Evolutionary conservation across 2,797 vertebrate species (phyloP), one percentile per base, ranked within the genome.

Genomic region (Glyptemys insculpta): DNA sequence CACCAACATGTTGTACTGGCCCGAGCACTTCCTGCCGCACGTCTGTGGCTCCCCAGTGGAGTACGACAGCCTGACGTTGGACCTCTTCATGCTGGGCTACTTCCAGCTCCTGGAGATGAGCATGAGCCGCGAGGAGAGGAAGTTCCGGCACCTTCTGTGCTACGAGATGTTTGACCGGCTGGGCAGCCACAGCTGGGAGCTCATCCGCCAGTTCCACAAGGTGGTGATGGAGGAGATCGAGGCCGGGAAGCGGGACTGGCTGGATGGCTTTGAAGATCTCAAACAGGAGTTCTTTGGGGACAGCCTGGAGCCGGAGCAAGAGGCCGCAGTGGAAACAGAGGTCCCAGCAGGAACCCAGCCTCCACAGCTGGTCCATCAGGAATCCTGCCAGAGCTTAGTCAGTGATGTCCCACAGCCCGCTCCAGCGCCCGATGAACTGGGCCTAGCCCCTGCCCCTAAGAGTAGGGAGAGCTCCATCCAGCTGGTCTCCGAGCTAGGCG

Each of bases 21-120:
- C 99, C 0, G 98, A 99, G 94, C 99, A 99, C 93, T 99, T 99
- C 96, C 96, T 99, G 95, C 99, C 99, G 3, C 98, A 99, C 9
- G 97, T 99, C 5, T 98, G 98, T 0, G 99, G 99, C 3, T 96
- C 98, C 0, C 99, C 99, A 1, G 98, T 99, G 87, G 96, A 96
- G 62, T 99, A 99, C 0, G 98, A 99, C 95, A 99, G 98, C 96
- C 98, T 99, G 83, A 99, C 99, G 0, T 98, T 99, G 2, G 99
- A 99, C 97, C 99, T 99, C 79, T 99, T 99, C 97, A 99, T 99
- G 99, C 98, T 99, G 29, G 99, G 99, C 91, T 99, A 99, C 97
- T 99, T 99, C 97, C 99, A 99, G 98, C 98, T 99, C 82, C 98
- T 99, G 47, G 99, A 99, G 98, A 99, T 99, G 99, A 98, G 97